Evolutionary conservation across 92 coral and sea anemone genomes (phyloP).

Genomic region (Zoanthus sansibaricus): DNA sequence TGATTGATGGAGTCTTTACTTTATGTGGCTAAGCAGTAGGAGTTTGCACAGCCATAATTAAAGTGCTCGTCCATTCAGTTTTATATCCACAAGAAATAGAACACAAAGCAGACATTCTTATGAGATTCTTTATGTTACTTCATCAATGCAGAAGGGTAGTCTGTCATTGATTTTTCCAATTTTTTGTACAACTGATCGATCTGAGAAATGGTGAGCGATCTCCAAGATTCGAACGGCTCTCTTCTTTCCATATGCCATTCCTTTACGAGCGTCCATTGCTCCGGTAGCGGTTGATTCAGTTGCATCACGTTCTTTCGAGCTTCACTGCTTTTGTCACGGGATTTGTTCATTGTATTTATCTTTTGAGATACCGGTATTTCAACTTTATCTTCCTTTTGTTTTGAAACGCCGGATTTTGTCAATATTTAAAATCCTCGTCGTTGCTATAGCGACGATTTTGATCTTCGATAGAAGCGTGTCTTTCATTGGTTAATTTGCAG

Average conservation of each 20-base stretch:
- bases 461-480: slow-evolving; percentile 18
- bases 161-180: slow-evolving; percentile 69
- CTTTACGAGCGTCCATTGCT: slow-evolving; percentile 91
- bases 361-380: not conserved
- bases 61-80: not conserved
- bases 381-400: not conserved
- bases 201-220: slow-evolving; percentile 79
- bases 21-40: too few relatives aligned
- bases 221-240: slow-evolving; percentile 80
- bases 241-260: slow-evolving; percentile 91
- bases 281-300: slow-evolving; percentile 70
- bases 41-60: too few relatives aligned
- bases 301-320: slow-evolving; percentile 48
- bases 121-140: slow-evolving; percentile 26
- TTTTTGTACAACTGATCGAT: slow-evolving; percentile 73
- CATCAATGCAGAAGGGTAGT: slow-evolving; percentile 76
- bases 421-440: not conserved
- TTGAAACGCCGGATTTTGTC: not conserved
- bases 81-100: not conserved
- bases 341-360: slow-evolving; percentile 5
- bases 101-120: not conserved
- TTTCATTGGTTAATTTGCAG: slow-evolving; percentile 2
- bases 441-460: slow-evolving; percentile 34
- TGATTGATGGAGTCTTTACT: too few relatives aligned
- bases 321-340: slow-evolving; percentile 43